Evolutionary conservation across 2,888 invertebrate species (phyloP).

Genomic region (Bruchidius siliquastri): DNA sequence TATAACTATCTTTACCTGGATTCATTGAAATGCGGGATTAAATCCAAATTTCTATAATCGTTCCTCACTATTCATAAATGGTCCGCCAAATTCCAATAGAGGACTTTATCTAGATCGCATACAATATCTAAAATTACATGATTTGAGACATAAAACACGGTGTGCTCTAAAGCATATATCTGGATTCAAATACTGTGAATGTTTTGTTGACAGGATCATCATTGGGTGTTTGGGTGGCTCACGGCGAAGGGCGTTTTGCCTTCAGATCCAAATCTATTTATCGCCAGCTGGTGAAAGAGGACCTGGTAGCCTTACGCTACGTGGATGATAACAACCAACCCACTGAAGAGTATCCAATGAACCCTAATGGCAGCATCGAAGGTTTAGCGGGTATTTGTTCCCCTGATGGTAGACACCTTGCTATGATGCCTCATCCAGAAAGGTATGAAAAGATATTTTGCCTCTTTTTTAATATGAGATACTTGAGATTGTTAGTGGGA

Average conservation of each 20-base stretch:
- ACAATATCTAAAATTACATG: too few species aligned
- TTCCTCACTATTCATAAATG: too few species aligned
- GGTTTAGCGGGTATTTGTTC: conserved; percentile 87
- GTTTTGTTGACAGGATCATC: conserved; percentile 9
- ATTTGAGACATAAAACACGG: too few species aligned
- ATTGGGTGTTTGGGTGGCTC: conserved; percentile 54
- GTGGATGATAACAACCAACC: conserved; percentile 73
- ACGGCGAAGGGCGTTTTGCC: conserved; percentile 86
- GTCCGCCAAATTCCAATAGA: too few species aligned
- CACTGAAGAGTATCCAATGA: conserved; percentile 84
- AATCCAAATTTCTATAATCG: too few species aligned
- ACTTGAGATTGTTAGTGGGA: too few species aligned
- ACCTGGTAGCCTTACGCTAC: conserved; percentile 75
- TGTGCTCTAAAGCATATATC: too few species aligned
- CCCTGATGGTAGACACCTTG: conserved; percentile 85
- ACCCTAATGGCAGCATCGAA: conserved; percentile 85
- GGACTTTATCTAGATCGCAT: too few species aligned
- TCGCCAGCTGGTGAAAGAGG: conserved; percentile 49
- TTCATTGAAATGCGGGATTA: too few species aligned
- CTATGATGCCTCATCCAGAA: conserved; percentile 99
- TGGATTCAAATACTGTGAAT: neutral
- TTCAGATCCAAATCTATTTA: conserved; percentile 53
- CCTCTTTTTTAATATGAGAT: too few species aligned
- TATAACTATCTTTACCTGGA: too few species aligned
- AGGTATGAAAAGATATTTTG: conserved; percentile 51